Evolutionary conservation across 2,888 invertebrate genomes (phyloP), one percentile per base, ranked within the genome.

Genomic region (Axea sp.): DNA sequence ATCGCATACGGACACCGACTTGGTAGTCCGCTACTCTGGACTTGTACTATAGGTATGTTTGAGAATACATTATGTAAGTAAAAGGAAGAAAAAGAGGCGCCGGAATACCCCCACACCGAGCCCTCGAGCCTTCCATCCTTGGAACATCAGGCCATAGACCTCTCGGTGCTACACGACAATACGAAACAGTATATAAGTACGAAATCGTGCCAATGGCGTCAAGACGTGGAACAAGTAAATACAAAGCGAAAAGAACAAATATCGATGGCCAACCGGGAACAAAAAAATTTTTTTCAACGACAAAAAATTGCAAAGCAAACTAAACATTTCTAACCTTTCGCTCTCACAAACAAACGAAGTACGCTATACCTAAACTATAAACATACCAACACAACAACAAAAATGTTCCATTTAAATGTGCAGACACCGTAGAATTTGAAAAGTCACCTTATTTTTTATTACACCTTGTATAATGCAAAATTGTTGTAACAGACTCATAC

Each of bases 81-180:
- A 77, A 76, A 77, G 75, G 78, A 72, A 73, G 78, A 80, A 81
- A 80, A 81, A 62, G 51, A 69, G 53, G 55, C 59, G 64, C 68
- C 75, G 69, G 77, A 77, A 74, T 75, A 75, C 76, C 77, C 80
- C 77, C 67, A 64, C 77, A 35, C 55, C 59, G 51, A 41, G 55
- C 55, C 69, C 60, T 51, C 57, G 26, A 41, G 60, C 41, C 73
- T 69, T 73, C 69, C 76, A 65, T 76, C 73, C 73, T 72, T 73
- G 77, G 79, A 81, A 78, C 80, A 81, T 79, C 83, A 80, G 83
- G 82, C 81, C 83, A 81, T 83, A 83, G 83, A 83, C 83, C 83
- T 80, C 73, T 78, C 78, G 76, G 77, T 76, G 75, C 74, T 79
- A 76, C 75, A 75, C 80, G 75, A 77, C 80, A 77, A 77, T 80